These are phyloP conservation scores for Leptatherina wallacei DNA, from an alignment of 2,797 vertebrate genomes.

Conservation along the genomic window DNA sequence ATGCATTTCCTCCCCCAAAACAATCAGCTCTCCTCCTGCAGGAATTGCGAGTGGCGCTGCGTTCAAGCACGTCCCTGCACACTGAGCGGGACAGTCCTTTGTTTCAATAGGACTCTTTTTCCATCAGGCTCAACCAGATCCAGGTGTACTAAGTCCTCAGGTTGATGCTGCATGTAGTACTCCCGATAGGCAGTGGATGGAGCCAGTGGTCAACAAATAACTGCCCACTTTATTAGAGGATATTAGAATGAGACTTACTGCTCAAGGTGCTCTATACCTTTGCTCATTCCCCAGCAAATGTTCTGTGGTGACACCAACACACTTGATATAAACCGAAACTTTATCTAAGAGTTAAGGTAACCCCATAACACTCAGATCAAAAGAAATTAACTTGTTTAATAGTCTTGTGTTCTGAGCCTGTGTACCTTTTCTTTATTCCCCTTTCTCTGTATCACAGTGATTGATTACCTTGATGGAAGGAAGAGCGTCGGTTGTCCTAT, in stretches of 20 bases:
- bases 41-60: neutral
- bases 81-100: slow-evolving; percentile 36
- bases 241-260: neutral
- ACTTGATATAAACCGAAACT: neutral
- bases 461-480: slow-evolving; percentile 69
- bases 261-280: neutral
- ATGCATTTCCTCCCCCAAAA: slow-evolving; percentile 23
- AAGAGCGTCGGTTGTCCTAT: slow-evolving; percentile 36
- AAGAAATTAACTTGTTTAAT: neutral
- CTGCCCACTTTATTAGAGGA: neutral
- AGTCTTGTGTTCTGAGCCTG: neutral
- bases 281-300: neutral
- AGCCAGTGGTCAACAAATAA: slow-evolving; percentile 60
- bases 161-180: slow-evolving; percentile 67
- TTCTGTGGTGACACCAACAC: neutral
- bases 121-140: slow-evolving; percentile 65
- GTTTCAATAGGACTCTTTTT: slow-evolving; percentile 25
- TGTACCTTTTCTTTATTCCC: slow-evolving; percentile 5
- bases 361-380: neutral
- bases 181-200: slow-evolving; percentile 58
- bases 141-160: slow-evolving; percentile 63
- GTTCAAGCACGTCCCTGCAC: neutral
- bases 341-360: neutral
- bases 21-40: neutral
- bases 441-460: slow-evolving; percentile 43